These are phyloP conservation scores for Bellardia pandia DNA, from an alignment of 2,888 invertebrate genomes.

Conservation along the genomic window DNA sequence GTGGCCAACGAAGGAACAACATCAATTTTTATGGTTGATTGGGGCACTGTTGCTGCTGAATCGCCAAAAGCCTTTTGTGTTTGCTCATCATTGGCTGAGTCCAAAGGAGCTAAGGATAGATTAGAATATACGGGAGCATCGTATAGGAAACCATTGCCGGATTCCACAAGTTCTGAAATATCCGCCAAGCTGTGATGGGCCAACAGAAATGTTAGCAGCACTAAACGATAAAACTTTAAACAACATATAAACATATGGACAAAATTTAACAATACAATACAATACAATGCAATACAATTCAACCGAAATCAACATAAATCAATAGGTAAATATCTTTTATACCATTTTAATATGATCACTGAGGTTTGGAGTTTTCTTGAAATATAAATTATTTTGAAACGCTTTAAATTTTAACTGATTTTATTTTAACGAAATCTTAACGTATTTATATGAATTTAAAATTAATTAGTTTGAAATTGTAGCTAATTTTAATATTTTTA, in stretches of 20 bases:
- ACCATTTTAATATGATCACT: neutral
- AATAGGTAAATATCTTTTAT: neutral
- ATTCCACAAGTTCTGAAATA: slow-evolving; percentile 77
- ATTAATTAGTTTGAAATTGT: slow-evolving; percentile 20
- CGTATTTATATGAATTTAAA: slow-evolving; percentile 69
- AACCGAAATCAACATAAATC: slow-evolving; percentile 11
- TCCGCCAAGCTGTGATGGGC: slow-evolving; percentile 73
- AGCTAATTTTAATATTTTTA: slow-evolving; percentile 12
- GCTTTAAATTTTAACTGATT: slow-evolving; percentile 54
- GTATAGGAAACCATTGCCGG: slow-evolving; percentile 80
- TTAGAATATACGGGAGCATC: slow-evolving; percentile 75
- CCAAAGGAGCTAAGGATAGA: slow-evolving; percentile 76
- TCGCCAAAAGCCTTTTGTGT: slow-evolving; percentile 46
- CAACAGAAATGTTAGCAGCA: slow-evolving; percentile 23
- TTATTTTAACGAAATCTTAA: slow-evolving; percentile 29
- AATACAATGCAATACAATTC: neutral
- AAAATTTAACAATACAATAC: neutral
- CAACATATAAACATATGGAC: neutral
- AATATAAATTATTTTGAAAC: slow-evolving; percentile 9
- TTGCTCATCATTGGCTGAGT: slow-evolving; percentile 76
- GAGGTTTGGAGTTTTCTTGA: neutral
- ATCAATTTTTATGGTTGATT: neutral
- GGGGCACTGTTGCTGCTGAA: neutral
- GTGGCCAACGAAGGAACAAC: slow-evolving; percentile 42
- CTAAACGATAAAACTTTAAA: slow-evolving; percentile 37